phyloP scores from a whole-genome alignment of 1,140 invertebrate species.

The Micrasema minimum region DNA sequence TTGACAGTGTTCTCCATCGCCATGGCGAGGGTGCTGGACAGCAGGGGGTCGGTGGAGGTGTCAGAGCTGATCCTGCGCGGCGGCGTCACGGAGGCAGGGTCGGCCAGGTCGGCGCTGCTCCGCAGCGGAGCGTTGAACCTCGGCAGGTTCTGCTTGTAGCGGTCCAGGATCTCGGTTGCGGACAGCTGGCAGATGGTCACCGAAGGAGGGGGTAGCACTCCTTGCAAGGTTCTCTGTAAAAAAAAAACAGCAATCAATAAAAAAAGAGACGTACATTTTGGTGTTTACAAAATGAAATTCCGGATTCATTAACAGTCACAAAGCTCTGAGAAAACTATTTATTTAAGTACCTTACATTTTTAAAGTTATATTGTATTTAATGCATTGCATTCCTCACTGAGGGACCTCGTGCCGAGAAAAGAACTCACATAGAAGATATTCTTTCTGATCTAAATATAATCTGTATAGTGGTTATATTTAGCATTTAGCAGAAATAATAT shows the following conservation, averaged over 20 bases:
- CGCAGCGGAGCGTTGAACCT: conserved; percentile 34
- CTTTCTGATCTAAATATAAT: too few species aligned
- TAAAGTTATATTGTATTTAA: too few species aligned
- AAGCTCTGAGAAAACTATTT: neutral
- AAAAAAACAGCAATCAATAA: too few species aligned
- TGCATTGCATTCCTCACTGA: too few species aligned
- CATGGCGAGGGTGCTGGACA: conserved; percentile 17
- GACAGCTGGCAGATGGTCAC: conserved; percentile 71
- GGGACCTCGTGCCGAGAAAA: too few species aligned
- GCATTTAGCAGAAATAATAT: too few species aligned
- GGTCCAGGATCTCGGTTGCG: conserved; percentile 70
- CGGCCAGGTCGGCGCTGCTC: conserved; percentile 25
- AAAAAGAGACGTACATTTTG: too few species aligned
- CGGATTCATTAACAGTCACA: too few species aligned
- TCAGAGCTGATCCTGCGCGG: conserved; percentile 35
- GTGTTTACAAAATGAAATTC: too few species aligned
- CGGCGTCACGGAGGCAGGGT: conserved; percentile 19
- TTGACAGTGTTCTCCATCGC: conserved; percentile 33
- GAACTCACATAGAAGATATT: too few species aligned
- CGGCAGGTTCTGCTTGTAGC: conserved; percentile 61
- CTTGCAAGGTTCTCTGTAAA: conserved; percentile 64
- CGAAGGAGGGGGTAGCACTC: conserved; percentile 74
- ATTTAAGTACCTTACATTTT: too few species aligned
- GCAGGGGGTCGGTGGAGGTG: conserved; percentile 6
- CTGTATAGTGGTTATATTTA: too few species aligned